phyloP scores from a whole-genome alignment of 37 sponge, comb jelly and placozoan species.

The Petrosia ficiformis region DNA sequence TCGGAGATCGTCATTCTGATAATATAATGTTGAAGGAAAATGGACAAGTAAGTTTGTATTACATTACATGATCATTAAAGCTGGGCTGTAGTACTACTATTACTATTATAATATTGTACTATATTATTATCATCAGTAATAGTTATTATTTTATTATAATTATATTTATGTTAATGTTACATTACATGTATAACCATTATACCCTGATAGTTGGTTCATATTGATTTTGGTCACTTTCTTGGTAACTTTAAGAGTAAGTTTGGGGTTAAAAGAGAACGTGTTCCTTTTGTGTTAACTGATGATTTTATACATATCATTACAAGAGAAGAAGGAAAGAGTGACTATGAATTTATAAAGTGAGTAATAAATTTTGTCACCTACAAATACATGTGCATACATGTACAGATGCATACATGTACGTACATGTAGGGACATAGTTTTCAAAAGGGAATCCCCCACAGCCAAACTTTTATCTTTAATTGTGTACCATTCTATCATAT shows the following conservation, averaged over 20 bases:
- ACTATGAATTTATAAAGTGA: conserved; percentile 51
- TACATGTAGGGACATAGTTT: too few relatives aligned
- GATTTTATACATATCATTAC: conserved; percentile 94
- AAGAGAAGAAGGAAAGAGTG: conserved; percentile 61
- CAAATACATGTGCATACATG: neutral
- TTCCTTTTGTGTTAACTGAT: conserved; percentile 92
- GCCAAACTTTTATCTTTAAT: too few relatives aligned
- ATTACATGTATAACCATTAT: neutral
- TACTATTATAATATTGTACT: neutral
- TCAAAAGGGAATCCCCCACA: too few relatives aligned
- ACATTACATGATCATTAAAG: neutral
- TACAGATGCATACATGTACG: too few relatives aligned
- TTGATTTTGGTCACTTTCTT: conserved; percentile 99
- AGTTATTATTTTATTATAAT: neutral
- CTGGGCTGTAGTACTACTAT: neutral
- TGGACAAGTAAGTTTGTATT: conserved; percentile 71
- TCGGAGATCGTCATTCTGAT: conserved; percentile 97
- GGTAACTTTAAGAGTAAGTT: conserved; percentile 99
- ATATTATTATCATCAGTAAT: neutral
- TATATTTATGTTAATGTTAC: neutral
- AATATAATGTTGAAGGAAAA: conserved; percentile 93
- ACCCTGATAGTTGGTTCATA: conserved; percentile 87
- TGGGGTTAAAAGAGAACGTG: conserved; percentile 94
- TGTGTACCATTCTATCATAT: too few relatives aligned
- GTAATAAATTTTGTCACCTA: neutral